Evolutionary conservation across 2,113 vertebrate species (phyloP).

Genomic region (Xiphorhynchus elegans): DNA sequence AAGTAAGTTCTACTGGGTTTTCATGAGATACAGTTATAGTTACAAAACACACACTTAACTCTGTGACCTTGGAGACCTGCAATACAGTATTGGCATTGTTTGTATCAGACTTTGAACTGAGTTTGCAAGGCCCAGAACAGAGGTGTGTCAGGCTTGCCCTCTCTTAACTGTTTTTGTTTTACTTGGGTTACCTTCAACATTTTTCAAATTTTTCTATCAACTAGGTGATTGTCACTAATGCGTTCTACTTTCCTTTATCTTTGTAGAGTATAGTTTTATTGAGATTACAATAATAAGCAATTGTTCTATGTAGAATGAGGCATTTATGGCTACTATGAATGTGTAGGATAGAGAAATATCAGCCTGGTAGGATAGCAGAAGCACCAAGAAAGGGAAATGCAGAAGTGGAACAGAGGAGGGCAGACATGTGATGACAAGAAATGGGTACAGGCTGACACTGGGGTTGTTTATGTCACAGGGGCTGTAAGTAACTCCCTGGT

Average conservation of each 20-base stretch:
- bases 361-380: neutral
- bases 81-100: neutral
- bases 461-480: neutral
- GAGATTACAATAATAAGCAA: neutral
- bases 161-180: neutral
- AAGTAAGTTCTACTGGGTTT: neutral
- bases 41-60: neutral
- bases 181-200: neutral
- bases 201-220: neutral
- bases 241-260: neutral
- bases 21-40: neutral
- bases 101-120: neutral
- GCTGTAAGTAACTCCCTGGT: neutral
- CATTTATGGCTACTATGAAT: neutral
- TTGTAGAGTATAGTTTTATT: neutral
- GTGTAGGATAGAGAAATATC: neutral
- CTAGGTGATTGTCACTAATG: neutral
- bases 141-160: neutral
- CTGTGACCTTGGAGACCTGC: neutral
- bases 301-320: neutral
- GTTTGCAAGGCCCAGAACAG: neutral
- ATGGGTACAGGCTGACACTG: neutral
- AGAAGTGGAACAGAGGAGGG: neutral
- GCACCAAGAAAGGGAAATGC: rapidly evolving
- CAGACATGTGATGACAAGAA: neutral